Percentiles rank a stretch among this genome's conserved stretches.
Evolutionary conservation across 1,140 invertebrate species (phyloP).

Genomic region (Euura saliciscinereae): DNA sequence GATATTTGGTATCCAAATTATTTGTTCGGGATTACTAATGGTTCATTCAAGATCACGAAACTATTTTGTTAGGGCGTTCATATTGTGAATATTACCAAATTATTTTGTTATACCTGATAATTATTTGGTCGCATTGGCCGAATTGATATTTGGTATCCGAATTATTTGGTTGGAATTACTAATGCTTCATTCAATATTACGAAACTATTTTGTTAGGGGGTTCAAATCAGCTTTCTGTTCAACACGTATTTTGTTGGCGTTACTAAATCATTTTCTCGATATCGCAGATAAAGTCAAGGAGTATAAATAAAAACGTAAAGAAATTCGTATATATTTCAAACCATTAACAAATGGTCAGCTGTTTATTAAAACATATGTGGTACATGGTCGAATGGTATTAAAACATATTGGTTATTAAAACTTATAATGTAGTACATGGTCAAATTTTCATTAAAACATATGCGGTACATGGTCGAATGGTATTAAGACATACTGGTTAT

Average conservation of each 20-base stretch:
- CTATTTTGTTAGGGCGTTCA: too few relatives aligned
- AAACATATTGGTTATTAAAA: background rate
- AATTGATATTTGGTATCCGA: background rate
- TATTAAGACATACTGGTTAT: too few relatives aligned
- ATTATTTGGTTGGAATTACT: background rate
- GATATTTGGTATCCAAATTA: background rate
- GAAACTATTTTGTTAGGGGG: background rate
- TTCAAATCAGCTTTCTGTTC: too few relatives aligned
- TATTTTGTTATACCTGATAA: too few relatives aligned
- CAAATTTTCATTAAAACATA: background rate
- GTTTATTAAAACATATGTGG: background rate
- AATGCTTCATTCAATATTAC: background rate
- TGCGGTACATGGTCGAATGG: background rate
- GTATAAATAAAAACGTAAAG: background rate
- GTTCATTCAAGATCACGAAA: background rate
- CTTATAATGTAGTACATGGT: background rate
- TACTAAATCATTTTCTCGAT: background rate
- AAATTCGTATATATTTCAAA: background rate
- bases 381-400: too few relatives aligned
- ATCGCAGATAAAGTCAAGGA: background rate
- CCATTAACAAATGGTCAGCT: background rate
- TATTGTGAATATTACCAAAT: too few relatives aligned
- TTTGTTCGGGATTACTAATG: background rate
- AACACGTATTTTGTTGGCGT: background rate
- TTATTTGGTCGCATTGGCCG: background rate